A percentile compares a stretch with the other conserved stretches of the same genome.
Evolutionary conservation across 2,113 vertebrate species (phyloP).

Genomic region (Monarcha castaneiventris): DNA sequence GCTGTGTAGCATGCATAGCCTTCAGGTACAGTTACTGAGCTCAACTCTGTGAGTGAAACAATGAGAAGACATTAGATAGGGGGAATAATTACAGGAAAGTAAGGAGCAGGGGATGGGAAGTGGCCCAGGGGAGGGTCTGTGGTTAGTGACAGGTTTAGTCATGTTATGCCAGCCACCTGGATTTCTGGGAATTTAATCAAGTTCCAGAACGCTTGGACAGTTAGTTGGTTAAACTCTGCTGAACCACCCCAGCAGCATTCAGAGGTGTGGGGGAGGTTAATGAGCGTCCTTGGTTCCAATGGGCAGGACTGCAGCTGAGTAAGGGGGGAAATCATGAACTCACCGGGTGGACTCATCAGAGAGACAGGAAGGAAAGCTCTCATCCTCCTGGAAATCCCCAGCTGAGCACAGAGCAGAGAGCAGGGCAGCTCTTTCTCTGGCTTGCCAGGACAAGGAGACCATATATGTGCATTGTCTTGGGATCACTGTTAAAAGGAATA

Average conservation of each 20-base stretch:
- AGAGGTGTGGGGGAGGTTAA: not conserved
- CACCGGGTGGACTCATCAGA: not conserved
- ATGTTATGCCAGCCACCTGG: accelerated
- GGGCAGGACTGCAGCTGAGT: not conserved
- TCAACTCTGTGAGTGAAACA: not conserved
- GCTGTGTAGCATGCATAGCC: not conserved
- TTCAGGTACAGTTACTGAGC: not conserved
- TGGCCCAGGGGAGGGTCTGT: accelerated
- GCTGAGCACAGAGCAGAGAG: accelerated
- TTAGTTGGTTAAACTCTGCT: not conserved
- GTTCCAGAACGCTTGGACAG: not conserved
- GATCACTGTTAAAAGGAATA: not conserved
- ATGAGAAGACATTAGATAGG: not conserved
- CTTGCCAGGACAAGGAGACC: not conserved
- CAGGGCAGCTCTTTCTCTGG: not conserved
- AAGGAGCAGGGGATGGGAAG: not conserved
- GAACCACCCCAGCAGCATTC: not conserved
- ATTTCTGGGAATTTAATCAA: not conserved
- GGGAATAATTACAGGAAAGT: not conserved
- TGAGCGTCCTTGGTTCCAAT: not conserved
- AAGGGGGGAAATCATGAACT: not conserved
- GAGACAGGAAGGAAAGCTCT: not conserved
- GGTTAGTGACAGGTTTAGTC: not conserved
- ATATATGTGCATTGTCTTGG: not conserved
- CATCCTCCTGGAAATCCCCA: conserved; percentile 10